These are phyloP conservation scores for Gonioctena quinquepunctata DNA, from an alignment of 1,140 invertebrate genomes.

Conservation along the genomic window DNA sequence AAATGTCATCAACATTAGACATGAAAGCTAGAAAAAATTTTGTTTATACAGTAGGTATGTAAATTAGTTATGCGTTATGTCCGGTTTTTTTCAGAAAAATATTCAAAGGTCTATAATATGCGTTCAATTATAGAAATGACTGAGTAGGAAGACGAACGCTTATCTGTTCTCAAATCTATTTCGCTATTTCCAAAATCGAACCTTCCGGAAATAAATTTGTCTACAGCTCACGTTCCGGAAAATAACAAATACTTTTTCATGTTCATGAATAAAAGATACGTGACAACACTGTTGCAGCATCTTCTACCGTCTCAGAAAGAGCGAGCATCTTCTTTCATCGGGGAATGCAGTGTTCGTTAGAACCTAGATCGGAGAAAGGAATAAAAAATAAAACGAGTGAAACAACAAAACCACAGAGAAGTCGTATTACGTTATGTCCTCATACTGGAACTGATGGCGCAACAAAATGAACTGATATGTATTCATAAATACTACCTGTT, in stretches of 20 bases:
- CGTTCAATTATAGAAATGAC: too few relatives aligned
- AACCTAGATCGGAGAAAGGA: background rate
- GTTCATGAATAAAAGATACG: background rate
- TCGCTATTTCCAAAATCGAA: too few relatives aligned
- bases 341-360: background rate
- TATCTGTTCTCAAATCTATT: too few relatives aligned
- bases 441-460: background rate
- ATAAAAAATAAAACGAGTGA: background rate
- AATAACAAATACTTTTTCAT: background rate
- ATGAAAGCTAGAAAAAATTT: too few relatives aligned
- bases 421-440: background rate
- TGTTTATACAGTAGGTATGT: too few relatives aligned
- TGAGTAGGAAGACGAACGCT: too few relatives aligned
- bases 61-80: too few relatives aligned
- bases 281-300: background rate
- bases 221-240: background rate
- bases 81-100: too few relatives aligned
- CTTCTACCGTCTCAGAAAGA: background rate
- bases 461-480: too few relatives aligned
- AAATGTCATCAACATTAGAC: too few relatives aligned
- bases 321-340: background rate
- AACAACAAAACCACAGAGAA: background rate
- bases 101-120: too few relatives aligned
- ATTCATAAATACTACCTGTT: too few relatives aligned
- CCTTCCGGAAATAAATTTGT: background rate